Evolutionary conservation across 2,888 invertebrate genomes (phyloP).

Genomic region (Heliconius sara): DNA sequence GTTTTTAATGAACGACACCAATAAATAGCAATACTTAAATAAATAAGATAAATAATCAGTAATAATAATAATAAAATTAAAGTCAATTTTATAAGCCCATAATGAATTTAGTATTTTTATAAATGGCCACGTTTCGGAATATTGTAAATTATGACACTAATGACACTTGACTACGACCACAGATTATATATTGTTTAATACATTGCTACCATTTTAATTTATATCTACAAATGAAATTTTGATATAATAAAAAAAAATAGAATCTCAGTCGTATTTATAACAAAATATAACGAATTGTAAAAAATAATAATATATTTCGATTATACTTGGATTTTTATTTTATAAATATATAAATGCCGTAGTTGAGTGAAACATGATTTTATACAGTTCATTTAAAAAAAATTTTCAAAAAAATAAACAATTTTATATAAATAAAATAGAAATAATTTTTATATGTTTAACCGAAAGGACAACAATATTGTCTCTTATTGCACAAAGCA

Average conservation of each 20-base stretch:
- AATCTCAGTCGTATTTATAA: constrained; percentile 7
- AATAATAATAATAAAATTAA: constrained; percentile 9
- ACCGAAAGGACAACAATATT: neutral
- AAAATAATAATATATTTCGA: neutral
- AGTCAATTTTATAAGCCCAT: constrained; percentile 12
- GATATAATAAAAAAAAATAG: neutral
- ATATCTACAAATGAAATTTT: neutral
- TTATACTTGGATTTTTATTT: neutral
- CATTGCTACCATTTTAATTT: neutral
- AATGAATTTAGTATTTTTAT: constrained; percentile 26
- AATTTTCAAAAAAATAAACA: neutral
- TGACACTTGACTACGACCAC: constrained; percentile 21
- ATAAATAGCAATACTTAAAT: constrained; percentile 6
- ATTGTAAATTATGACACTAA: constrained; percentile 8
- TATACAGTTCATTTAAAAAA: neutral
- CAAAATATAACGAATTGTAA: neutral
- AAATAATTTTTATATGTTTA: neutral
- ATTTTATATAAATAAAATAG: neutral
- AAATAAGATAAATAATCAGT: neutral
- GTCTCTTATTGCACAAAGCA: constrained; percentile 3
- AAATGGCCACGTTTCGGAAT: constrained; percentile 7
- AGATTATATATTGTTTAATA: neutral
- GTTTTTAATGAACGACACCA: neutral
- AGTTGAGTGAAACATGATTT: neutral
- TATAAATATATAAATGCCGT: neutral